Conservation (phyloP, 2,113 vertebrate species). For the Dissostichus mawsoni region DNA sequence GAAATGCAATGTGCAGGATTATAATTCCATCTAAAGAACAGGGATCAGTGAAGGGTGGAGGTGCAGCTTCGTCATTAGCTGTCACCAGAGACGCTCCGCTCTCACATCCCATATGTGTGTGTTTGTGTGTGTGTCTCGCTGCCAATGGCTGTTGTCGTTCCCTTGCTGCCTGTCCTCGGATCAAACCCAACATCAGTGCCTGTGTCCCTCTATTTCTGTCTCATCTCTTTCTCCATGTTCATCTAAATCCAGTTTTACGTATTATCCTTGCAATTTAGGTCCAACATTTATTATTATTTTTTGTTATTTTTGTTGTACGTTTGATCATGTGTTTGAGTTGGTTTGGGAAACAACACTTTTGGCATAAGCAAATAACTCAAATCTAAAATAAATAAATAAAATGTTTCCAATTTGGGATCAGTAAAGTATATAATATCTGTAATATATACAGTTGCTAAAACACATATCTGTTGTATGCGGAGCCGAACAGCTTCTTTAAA, state of each 20-base stretch:
- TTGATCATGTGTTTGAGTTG: neutral
- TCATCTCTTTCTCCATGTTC: neutral
- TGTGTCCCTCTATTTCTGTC: conserved; percentile 1
- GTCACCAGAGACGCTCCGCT: neutral
- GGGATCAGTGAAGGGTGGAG: conserved; percentile 1
- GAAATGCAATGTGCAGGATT: neutral
- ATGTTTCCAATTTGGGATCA: no score
- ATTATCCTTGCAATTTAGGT: neutral
- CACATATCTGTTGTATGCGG: neutral
- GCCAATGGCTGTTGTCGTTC: neutral
- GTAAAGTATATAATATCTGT: no score
- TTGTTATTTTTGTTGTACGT: neutral
- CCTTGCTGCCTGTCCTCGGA: neutral
- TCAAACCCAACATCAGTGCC: neutral
- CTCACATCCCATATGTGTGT: neutral
- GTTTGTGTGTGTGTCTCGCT: neutral
- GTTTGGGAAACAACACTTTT: neutral
- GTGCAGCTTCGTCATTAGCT: neutral
- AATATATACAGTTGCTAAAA: neutral
- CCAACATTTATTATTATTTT: neutral
- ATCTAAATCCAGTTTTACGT: neutral
- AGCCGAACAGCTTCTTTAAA: neutral
- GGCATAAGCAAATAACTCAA: neutral
- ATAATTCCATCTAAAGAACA: neutral
- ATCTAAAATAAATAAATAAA: no score